Evolutionary conservation across 2,888 invertebrate species (phyloP).

Genomic region (Cerceris rybyensis): DNA sequence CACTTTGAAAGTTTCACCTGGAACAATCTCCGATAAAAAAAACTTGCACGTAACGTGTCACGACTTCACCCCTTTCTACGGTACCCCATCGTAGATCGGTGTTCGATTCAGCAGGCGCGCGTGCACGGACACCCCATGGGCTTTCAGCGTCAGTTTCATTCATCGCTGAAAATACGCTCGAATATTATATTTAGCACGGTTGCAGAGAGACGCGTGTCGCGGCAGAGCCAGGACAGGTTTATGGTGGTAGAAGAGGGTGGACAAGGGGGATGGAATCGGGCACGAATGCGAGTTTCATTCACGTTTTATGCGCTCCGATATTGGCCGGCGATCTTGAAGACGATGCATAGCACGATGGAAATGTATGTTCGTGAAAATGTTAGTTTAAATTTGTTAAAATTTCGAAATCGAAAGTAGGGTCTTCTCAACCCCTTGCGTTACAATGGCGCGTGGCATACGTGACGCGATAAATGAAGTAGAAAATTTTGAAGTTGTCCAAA

Average conservation of each 20-base stretch:
- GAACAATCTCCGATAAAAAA: no score
- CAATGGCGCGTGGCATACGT: no score
- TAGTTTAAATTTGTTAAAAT: no score
- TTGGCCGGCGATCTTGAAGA: constrained; percentile 38
- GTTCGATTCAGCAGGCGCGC: neutral
- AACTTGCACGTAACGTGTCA: no score
- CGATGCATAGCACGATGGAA: neutral
- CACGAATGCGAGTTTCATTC: constrained; percentile 61
- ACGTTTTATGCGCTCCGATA: constrained; percentile 56
- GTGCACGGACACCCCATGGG: constrained; percentile 11
- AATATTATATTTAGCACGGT: constrained; percentile 77
- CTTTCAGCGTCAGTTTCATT: constrained; percentile 72
- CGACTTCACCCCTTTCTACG: no score
- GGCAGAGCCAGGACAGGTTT: constrained; percentile 55
- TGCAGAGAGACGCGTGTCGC: constrained; percentile 49
- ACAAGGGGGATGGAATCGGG: constrained; percentile 48
- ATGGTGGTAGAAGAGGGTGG: constrained; percentile 48
- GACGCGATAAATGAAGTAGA: no score
- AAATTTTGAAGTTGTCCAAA: no score
- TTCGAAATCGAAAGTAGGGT: no score
- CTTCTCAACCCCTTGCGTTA: no score
- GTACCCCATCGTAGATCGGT: no score
- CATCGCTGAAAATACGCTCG: constrained; percentile 78
- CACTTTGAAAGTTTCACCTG: no score
- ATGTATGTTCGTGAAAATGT: no score